These are phyloP conservation scores for Aelia acuminata DNA, from an alignment of 2,888 invertebrate genomes.

Conservation along the genomic window DNA sequence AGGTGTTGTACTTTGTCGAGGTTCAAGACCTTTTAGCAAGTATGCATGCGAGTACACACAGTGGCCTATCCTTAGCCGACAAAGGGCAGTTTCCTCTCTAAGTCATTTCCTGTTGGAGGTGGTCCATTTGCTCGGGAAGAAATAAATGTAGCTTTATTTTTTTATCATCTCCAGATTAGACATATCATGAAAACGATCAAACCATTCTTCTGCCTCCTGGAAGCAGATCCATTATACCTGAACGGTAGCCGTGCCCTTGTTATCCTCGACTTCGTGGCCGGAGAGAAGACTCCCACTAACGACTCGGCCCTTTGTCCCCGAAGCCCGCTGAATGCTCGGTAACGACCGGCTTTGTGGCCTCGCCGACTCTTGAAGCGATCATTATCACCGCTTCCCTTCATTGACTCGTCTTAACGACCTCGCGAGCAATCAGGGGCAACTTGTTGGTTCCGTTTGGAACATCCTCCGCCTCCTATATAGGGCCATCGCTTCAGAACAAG, in stretches of 20 bases:
- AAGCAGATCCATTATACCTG: neutral
- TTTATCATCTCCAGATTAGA: too few relatives aligned
- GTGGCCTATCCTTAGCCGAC: too few relatives aligned
- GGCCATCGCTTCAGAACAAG: neutral
- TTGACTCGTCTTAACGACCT: constrained; percentile 29
- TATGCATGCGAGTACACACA: too few relatives aligned
- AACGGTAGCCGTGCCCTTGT: neutral
- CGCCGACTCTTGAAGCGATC: constrained; percentile 18
- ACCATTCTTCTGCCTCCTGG: neutral
- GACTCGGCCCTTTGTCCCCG: neutral
- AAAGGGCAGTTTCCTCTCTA: too few relatives aligned
- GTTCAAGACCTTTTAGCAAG: too few relatives aligned
- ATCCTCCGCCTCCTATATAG: neutral
- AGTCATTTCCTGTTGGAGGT: too few relatives aligned
- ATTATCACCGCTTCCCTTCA: constrained; percentile 45
- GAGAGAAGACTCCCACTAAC: constrained; percentile 16
- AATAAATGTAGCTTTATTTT: too few relatives aligned
- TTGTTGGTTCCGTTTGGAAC: constrained; percentile 1
- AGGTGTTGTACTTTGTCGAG: too few relatives aligned
- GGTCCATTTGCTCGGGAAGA: too few relatives aligned
- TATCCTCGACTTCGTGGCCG: constrained; percentile 24
- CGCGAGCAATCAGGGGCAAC: constrained; percentile 32
- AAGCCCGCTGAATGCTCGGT: constrained; percentile 4
- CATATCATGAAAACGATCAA: too few relatives aligned
- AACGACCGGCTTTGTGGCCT: constrained; percentile 25